Base-by-base conservation (phyloP, 2,113 vertebrate genomes). In the Odocoileus virginianus region DNA sequence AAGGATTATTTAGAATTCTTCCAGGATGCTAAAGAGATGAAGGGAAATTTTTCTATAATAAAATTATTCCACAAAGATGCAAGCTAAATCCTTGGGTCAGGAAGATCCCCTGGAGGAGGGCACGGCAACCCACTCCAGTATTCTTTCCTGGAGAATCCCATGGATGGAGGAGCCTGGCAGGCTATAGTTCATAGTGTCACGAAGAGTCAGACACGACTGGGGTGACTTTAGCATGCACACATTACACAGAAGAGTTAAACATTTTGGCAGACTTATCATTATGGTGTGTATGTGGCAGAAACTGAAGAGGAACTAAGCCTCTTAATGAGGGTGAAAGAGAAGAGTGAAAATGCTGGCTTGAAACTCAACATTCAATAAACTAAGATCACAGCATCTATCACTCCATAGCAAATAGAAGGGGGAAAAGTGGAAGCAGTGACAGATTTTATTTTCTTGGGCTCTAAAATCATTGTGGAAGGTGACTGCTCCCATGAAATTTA, bases 201-300 rank as follows among this genome's bases (percentile, higher is more conserved):
- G 43, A 76, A 43, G 23, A 43, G 23, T 43, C 25, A 76, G 36
- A 43, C 12, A 14, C 43, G 23, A 43, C 71, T 6, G 6, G 25
- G 71, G 40, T 43, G 71, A 27, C 40, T 36, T 76, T 43, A 76
- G 40, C 40, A 43, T 0, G 11, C 71, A 27, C 40, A 43, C 40
- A 36, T 45, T 36, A 28, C 8, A 43, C 71, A 33, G 16, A 47
- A 10, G 9, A 11, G 27, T 55, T 4, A 21, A 25, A 47, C 15
- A 36, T 19, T 7, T 28, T 10, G 13, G 25, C 50, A 43, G 33
- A 11, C 16, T 28, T 7, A 67, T 43, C 9, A 11, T 54, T 1
- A 13, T 0, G 6, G 5, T 45, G 2, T 3, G 28, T 4, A 1
- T n/a, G 2, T 3, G 40, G 12, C 71, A 76, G 71, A 76, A 76